Conservation (phyloP, 2,113 vertebrate genomes). For the Odontophorus gujanensis region DNA sequence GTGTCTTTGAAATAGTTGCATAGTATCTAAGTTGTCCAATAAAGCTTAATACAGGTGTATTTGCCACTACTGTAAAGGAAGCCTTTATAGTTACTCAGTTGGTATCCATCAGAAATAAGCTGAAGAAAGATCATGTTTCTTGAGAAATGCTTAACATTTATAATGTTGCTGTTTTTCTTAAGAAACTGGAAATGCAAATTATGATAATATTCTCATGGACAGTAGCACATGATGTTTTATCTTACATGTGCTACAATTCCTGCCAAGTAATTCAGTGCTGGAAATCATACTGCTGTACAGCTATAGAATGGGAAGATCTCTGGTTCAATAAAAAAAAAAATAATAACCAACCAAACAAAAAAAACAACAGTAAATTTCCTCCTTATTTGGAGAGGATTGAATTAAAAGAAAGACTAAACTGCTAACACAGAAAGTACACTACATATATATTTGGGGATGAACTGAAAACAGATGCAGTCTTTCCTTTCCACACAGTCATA, state of each 20-base stretch:
- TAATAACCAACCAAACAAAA: too few relatives aligned
- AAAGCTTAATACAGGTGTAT: background rate
- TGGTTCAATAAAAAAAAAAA: background rate
- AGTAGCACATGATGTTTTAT: background rate
- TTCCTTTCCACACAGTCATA: background rate
- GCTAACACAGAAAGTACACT: background rate
- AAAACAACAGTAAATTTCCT: background rate
- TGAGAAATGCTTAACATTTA: background rate
- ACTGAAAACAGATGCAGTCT: background rate
- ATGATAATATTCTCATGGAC: background rate
- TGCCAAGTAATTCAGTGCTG: background rate
- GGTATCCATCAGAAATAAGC: background rate
- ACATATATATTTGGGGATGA: background rate
- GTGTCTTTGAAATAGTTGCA: constrained; percentile 18
- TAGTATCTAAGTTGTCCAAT: background rate
- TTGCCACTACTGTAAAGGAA: background rate
- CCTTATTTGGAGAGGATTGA: background rate
- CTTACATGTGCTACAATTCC: background rate
- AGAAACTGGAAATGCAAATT: background rate
- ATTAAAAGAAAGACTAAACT: background rate
- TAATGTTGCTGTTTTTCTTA: background rate
- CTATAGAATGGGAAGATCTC: background rate
- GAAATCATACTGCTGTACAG: background rate
- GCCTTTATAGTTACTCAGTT: background rate
- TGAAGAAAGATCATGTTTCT: background rate